Percentiles rank a stretch among this genome's conserved stretches.
phyloP scores from a whole-genome alignment of 1,140 invertebrate genomes.

The Lordiphosa stackelbergi region DNA sequence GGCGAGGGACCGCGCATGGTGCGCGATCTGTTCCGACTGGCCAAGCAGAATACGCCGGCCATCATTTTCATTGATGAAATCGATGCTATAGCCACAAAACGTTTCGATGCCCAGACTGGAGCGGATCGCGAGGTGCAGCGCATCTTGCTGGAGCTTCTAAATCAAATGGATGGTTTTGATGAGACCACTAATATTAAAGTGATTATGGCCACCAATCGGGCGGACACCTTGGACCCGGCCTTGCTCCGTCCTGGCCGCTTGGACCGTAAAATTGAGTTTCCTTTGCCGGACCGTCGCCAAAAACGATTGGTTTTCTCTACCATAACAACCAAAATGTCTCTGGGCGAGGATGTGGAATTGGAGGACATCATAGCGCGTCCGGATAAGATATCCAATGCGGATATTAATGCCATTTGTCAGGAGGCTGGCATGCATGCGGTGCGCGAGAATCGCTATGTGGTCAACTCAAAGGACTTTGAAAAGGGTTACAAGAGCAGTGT shows the following conservation, averaged over 20 bases:
- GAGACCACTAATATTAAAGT: constrained; percentile 99
- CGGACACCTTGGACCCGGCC: constrained; percentile 98
- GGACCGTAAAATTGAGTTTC: constrained; percentile 99
- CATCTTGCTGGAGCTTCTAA: constrained; percentile 97
- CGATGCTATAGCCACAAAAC: constrained; percentile 98
- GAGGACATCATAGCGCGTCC: constrained; percentile 99
- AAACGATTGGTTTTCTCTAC: constrained; percentile 99
- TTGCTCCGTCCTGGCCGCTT: constrained; percentile 96
- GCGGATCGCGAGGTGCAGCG: constrained; percentile 99
- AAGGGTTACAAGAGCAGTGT: constrained; percentile 99
- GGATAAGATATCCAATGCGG: constrained; percentile 98
- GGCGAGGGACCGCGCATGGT: constrained; percentile 99
- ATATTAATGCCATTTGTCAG: constrained; percentile 99
- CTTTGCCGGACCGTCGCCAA: constrained; percentile 96
- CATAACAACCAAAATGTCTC: constrained; percentile 98
- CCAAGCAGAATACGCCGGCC: constrained; percentile 98
- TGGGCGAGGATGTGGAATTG: constrained; percentile 98
- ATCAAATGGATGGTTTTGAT: constrained; percentile 99
- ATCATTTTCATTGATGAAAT: constrained; percentile 99
- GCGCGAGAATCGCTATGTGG: constrained; percentile 96
- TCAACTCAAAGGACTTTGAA: constrained; percentile 98
- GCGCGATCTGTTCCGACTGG: constrained; percentile 97
- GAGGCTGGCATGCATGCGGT: constrained; percentile 98
- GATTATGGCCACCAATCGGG: constrained; percentile 99
- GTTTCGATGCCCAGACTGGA: constrained; percentile 99